phyloP scores from a whole-genome alignment of 2,113 vertebrate species.

The Sapajus apella region DNA sequence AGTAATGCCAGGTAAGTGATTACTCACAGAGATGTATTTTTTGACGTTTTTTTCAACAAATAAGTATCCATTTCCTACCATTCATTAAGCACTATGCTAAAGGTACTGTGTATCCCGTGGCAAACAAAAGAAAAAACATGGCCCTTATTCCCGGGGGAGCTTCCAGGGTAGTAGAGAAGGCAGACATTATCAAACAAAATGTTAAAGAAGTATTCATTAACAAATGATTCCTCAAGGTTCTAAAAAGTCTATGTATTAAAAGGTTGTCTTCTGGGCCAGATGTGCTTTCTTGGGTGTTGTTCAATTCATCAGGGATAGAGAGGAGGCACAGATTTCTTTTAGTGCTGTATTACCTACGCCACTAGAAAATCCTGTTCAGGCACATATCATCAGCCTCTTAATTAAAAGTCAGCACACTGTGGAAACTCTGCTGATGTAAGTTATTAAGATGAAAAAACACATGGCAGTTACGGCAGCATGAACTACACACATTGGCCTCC shows the following conservation, averaged over 20 bases:
- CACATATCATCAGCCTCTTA: not conserved
- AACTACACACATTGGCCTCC: not conserved
- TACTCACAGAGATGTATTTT: not conserved
- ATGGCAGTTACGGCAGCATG: not conserved
- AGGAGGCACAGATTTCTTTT: not conserved
- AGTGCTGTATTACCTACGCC: not conserved
- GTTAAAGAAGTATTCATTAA: not conserved
- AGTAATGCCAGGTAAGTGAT: not conserved
- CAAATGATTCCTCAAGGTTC: not conserved
- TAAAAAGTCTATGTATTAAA: not conserved
- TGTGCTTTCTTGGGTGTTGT: not conserved
- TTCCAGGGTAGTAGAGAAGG: not conserved
- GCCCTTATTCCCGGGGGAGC: not conserved
- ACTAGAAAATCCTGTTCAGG: not conserved
- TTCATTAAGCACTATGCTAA: not conserved
- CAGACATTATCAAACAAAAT: not conserved
- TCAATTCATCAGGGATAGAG: not conserved
- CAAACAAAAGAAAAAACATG: not conserved
- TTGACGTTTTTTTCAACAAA: not conserved
- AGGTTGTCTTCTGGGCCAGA: not conserved
- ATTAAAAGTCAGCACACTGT: not conserved
- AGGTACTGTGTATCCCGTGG: not conserved
- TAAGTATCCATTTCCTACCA: not conserved
- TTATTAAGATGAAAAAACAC: conserved; percentile 7
- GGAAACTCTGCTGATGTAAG: conserved; percentile 20